Base-by-base conservation (phyloP, 2,888 invertebrate genomes). In the Lasioglossum leucozonium region DNA sequence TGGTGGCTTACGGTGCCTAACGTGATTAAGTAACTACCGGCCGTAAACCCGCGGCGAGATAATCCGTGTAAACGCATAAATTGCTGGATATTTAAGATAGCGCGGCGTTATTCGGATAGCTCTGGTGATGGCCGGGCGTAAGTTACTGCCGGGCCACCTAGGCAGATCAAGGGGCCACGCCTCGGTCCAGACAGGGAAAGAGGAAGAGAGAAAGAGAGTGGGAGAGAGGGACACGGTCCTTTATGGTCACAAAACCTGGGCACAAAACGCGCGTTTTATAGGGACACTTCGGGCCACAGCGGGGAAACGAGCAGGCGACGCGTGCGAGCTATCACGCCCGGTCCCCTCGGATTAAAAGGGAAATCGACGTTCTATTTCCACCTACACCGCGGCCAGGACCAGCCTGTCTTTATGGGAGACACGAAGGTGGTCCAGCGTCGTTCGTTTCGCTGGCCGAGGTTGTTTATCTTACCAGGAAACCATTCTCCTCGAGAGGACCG, bases 51-150 rank as follows among this genome's bases (percentile, higher is more conserved):
- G 77, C 82, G 89, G 89, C 87, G 89, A 90, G 92, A 92, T 93
- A 92, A 93, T 93, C 92, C 91, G 86, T 92, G 93, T 93, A 93
- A 93, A 93, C 91, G 92, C 92, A 93, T 92, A 93, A 93, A 92
- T 93, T 92, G 90, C 90, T 86, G 92, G 92, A 93, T 93, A 93
- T 93, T 93, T 91, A 91, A 93, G 93, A 93, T 93, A 93, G 92
- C 92, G 86, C 81, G 88, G 88, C 92, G 92, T 92, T 93, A 91
- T 92, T 92, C 92, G 89, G 89, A 93, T 92, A 90, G 92, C 89
- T 91, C 85, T 89, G 93, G 89, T 92, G 93, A 92, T 92, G 93
- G 92, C 86, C 85, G 74, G 77, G 85, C 85, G 91, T 92, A 92
- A 93, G 92, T 92, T 92, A 93, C 88, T 86, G 91, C 86, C 85